Percentiles rank a stretch among this genome's conserved stretches.
Conservation (phyloP, 1,140 invertebrate species). For the Oryctes rhinoceros region DNA sequence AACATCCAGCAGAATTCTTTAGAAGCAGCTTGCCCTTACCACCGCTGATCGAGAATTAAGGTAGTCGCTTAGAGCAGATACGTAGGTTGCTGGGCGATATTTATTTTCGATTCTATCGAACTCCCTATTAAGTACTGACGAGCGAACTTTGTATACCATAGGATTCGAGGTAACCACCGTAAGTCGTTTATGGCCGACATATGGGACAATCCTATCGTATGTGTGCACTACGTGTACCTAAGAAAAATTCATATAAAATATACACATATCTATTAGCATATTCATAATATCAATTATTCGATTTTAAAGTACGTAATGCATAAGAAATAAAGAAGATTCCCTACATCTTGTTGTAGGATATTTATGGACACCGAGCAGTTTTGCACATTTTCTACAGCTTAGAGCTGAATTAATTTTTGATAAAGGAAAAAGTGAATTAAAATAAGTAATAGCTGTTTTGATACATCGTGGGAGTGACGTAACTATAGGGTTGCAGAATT, state of each 20-base stretch:
- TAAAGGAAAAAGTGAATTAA: too few species aligned
- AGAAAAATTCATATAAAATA: conserved; percentile 30
- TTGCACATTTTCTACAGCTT: too few species aligned
- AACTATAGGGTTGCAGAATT: too few species aligned
- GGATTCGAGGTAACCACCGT: conserved; percentile 69
- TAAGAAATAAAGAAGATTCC: too few species aligned
- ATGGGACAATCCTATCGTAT: conserved; percentile 64
- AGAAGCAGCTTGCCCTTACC: conserved; percentile 64
- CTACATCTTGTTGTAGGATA: too few species aligned
- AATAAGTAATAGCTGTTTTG: too few species aligned
- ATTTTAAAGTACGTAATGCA: too few species aligned
- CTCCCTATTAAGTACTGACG: conserved; percentile 75
- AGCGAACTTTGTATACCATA: conserved; percentile 69
- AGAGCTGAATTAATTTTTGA: too few species aligned
- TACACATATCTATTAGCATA: not conserved
- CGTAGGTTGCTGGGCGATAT: conserved; percentile 68
- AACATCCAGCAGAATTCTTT: not conserved
- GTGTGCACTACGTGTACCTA: conserved; percentile 60
- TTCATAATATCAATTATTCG: too few species aligned
- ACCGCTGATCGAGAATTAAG: conserved; percentile 76
- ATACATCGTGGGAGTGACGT: too few species aligned
- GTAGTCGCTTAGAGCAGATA: conserved; percentile 75
- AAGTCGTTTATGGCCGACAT: conserved; percentile 73
- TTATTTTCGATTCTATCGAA: conserved; percentile 75
- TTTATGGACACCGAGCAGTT: too few species aligned